Conservation (phyloP, 1,140 invertebrate genomes). For the Aphis craccivora region DNA sequence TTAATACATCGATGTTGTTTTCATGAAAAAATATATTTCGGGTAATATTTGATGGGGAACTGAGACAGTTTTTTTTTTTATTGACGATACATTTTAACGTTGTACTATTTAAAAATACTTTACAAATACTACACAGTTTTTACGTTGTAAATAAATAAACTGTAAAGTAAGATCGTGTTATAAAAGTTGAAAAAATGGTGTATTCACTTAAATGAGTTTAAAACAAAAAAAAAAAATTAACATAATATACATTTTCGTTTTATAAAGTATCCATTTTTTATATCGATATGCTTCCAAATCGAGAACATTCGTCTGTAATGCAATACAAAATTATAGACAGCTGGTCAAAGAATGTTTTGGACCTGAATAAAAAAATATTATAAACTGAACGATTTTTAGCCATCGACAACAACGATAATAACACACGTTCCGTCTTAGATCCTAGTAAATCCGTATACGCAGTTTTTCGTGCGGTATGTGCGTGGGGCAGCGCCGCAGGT, state of each 20-base stretch:
- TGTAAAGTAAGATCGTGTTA: background rate
- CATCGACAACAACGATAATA: background rate
- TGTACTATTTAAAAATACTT: no score
- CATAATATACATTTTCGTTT: no score
- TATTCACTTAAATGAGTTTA: background rate
- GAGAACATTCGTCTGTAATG: no score
- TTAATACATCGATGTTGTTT: background rate
- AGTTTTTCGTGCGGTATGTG: background rate
- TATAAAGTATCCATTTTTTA: no score
- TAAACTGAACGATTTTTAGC: background rate
- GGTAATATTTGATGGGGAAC: background rate
- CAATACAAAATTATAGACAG: no score
- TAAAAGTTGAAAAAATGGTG: background rate
- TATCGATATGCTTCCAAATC: no score
- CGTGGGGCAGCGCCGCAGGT: constrained; percentile 31
- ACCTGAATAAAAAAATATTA: background rate
- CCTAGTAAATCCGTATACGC: background rate
- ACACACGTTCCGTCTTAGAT: background rate
- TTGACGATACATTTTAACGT: background rate
- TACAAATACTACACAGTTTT: background rate
- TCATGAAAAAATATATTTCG: background rate
- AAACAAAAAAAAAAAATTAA: background rate
- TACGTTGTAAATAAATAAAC: background rate
- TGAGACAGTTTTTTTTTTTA: background rate
- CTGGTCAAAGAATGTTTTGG: background rate